phyloP scores from a whole-genome alignment of 2,797 vertebrate genomes.

The Brachyalestes nurse region DNA sequence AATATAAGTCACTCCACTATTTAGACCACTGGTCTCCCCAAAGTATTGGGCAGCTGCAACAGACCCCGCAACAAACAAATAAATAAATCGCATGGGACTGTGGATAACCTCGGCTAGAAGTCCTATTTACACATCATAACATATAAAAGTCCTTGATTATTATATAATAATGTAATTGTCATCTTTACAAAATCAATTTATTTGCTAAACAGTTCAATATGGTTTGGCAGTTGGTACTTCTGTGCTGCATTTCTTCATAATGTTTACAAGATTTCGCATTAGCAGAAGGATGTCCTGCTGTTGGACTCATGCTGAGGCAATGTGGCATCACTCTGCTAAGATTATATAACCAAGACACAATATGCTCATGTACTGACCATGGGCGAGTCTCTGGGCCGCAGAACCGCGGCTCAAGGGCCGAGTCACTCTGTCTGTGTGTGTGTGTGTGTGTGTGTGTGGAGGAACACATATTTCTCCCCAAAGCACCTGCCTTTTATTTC shows the following conservation, averaged over 20 bases:
- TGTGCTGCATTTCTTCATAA: not conserved
- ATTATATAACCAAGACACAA: slow-evolving; percentile 12
- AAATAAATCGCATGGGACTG: no score
- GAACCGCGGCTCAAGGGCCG: not conserved
- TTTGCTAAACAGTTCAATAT: no score
- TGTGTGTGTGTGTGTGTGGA: not conserved
- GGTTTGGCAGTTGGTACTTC: not conserved
- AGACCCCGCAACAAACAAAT: no score
- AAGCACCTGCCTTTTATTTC: slow-evolving; percentile 63
- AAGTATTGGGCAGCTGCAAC: no score
- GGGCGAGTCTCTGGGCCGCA: slow-evolving; percentile 1
- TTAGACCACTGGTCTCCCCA: no score
- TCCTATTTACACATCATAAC: no score
- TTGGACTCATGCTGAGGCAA: slow-evolving; percentile 11
- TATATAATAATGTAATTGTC: no score
- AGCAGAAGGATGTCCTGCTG: not conserved
- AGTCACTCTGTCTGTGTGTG: no score
- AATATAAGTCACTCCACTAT: no score
- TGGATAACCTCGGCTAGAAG: no score
- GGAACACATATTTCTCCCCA: slow-evolving; percentile 37
- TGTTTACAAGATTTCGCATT: not conserved
- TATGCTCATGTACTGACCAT: not conserved
- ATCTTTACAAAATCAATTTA: not conserved
- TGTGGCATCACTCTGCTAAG: not conserved
- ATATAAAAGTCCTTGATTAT: no score